Evolutionary conservation across 2,888 invertebrate genomes (phyloP), one percentile per base, ranked within the genome.

Genomic region (Eristalis pertinax): DNA sequence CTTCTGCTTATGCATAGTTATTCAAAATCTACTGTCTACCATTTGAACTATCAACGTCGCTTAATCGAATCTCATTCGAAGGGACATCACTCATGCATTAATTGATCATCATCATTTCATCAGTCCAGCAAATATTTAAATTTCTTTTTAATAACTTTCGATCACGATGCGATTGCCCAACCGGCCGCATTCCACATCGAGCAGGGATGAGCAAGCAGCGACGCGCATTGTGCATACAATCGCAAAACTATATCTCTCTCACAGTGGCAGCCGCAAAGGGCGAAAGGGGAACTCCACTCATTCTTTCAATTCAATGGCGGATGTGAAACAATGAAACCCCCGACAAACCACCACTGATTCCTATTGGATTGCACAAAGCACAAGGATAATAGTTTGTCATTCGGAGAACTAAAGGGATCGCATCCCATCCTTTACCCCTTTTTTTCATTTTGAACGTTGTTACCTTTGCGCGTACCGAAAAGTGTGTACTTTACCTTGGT

Each of bases 401-500:
- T 83, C 75, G 32, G 35, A 58, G 78, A 78, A 56, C 70, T 62
- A 68, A 85, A 82, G 82, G 85, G 81, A 78, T 77, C 77, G 60
- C 68, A 65, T 64, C 82, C 62, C 82, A 70, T 83, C 64, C 75
- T 63, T 56, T 78, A 87, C 67, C 87, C 87, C 83, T 87, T 87
- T 83, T n/a, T 38, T 83, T 38, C 50, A 7, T 19, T 50, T 2
- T 50, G 60, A 60, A 60, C 26, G 60, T 60, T 83, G 87, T 87
- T 87, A 84, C 87, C 87, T 87, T 87, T 87, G 72, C 68, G 64
- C 75, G 75, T 83, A 35, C 78, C 83, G 79, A 84, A 87, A 38
- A 84, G 70, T 87, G 83, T 87, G 79, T 87, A 78, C 74, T 65
- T 83, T 79, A 50, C 41, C 38, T 4, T 75, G 24, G 56, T 64